These are phyloP conservation scores for Drosophila lacicola DNA, from an alignment of 2,888 invertebrate species.

Conservation along the genomic window DNA sequence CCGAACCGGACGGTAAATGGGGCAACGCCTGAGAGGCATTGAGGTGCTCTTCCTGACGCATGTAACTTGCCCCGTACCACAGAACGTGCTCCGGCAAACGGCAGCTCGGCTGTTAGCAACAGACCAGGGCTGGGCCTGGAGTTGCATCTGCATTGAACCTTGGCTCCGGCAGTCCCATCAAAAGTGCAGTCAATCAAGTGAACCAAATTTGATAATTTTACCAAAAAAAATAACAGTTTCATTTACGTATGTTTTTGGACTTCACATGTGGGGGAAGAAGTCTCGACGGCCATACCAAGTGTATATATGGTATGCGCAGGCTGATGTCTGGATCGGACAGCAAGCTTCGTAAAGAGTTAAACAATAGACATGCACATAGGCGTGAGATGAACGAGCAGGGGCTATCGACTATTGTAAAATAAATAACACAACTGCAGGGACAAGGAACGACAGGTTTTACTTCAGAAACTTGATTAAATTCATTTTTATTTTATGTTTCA, in stretches of 20 bases:
- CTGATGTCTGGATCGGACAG: slow-evolving; percentile 25
- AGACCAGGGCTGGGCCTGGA: slow-evolving; percentile 2
- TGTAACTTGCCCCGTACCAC: slow-evolving; percentile 18
- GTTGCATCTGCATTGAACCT: slow-evolving; percentile 44
- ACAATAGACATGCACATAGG: slow-evolving; percentile 8
- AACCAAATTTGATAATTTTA: slow-evolving; percentile 64
- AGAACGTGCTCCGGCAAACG: neutral
- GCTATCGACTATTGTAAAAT: slow-evolving; percentile 15
- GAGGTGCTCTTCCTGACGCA: slow-evolving; percentile 37
- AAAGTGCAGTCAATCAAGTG: slow-evolving; percentile 79
- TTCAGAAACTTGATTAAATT: slow-evolving; percentile 8
- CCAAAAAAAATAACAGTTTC: slow-evolving; percentile 20
- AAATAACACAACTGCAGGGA: slow-evolving; percentile 8
- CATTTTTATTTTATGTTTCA: neutral
- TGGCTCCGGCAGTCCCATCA: slow-evolving; percentile 51
- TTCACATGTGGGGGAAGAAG: neutral
- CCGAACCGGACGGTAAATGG: slow-evolving; percentile 8
- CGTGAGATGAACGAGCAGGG: neutral
- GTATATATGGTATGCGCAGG: neutral
- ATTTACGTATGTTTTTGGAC: slow-evolving; percentile 5
- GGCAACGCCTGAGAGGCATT: slow-evolving; percentile 1
- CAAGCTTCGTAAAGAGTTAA: slow-evolving; percentile 4
- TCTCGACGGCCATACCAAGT: neutral
- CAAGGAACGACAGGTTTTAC: neutral
- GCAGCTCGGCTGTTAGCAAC: slow-evolving; percentile 13